phyloP scores from a whole-genome alignment of 2,888 invertebrate genomes.

The Agonopterix alstromeriana region DNA sequence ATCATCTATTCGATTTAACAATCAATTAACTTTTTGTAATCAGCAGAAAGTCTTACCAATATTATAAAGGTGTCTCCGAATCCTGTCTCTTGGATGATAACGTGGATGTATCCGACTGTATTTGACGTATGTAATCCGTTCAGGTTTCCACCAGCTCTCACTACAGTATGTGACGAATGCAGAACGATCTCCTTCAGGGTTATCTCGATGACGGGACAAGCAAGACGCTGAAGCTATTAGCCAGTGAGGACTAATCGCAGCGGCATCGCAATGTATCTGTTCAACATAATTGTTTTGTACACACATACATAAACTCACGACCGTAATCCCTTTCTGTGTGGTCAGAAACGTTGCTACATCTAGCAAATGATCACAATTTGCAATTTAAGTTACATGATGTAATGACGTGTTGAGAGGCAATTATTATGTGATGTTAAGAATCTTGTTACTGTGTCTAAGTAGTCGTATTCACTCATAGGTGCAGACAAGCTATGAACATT shows the following conservation, averaged over 20 bases:
- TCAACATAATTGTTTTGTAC: slow-evolving; percentile 1
- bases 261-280: slow-evolving; percentile 59
- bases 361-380: too few species aligned
- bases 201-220: slow-evolving; percentile 41
- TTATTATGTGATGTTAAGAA: too few species aligned
- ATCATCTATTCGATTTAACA: too few species aligned
- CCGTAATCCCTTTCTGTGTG: too few species aligned
- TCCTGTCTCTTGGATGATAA: slow-evolving; percentile 33
- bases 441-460: too few species aligned
- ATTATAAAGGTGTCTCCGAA: slow-evolving; percentile 43
- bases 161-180: slow-evolving; percentile 57
- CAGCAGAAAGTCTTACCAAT: slow-evolving; percentile 31
- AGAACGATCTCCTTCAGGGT: slow-evolving; percentile 33
- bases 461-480: too few species aligned
- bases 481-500: too few species aligned
- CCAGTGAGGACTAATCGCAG: slow-evolving; percentile 56
- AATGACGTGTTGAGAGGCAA: too few species aligned
- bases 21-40: too few species aligned
- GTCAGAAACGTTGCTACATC: too few species aligned
- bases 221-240: slow-evolving; percentile 52
- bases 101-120: slow-evolving; percentile 48
- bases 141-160: slow-evolving; percentile 45
- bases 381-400: too few species aligned
- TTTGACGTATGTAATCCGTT: slow-evolving; percentile 52
- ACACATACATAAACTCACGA: too few species aligned